A percentile compares a stretch with the other conserved stretches of the same genome.
Evolutionary conservation across 2,113 vertebrate genomes (phyloP).

Genomic region (Glareola pratincola): DNA sequence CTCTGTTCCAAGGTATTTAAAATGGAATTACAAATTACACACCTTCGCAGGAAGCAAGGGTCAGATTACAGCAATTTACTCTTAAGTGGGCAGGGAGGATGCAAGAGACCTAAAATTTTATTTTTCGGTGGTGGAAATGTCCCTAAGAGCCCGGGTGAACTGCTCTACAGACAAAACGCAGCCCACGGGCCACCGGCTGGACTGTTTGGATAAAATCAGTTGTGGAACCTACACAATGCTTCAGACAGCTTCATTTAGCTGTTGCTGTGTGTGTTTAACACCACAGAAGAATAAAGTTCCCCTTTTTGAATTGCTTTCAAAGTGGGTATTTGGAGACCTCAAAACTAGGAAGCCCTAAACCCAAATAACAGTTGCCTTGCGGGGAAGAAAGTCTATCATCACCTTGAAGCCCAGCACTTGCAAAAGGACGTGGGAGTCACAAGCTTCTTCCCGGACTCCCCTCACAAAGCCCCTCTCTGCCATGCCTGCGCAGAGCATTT

Average conservation of each 20-base stretch:
- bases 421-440: background rate
- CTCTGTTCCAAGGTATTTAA: background rate
- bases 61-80: background rate
- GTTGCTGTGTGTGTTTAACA: background rate
- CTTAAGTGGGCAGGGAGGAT: background rate
- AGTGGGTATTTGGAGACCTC: background rate
- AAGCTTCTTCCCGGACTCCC: background rate
- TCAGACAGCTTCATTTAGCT: background rate
- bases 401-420: background rate
- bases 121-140: background rate
- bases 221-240: background rate
- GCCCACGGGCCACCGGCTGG: background rate
- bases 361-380: background rate
- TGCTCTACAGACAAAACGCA: background rate
- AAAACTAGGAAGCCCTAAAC: background rate
- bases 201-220: background rate
- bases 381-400: background rate
- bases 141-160: background rate
- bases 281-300: background rate
- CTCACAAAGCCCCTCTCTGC: background rate
- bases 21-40: background rate
- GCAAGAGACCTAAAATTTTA: background rate
- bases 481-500: slow-evolving; percentile 24
- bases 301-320: background rate
- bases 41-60: background rate